These are phyloP conservation scores for Chionis minor DNA, from an alignment of 2,113 vertebrate species.

Conservation along the genomic window DNA sequence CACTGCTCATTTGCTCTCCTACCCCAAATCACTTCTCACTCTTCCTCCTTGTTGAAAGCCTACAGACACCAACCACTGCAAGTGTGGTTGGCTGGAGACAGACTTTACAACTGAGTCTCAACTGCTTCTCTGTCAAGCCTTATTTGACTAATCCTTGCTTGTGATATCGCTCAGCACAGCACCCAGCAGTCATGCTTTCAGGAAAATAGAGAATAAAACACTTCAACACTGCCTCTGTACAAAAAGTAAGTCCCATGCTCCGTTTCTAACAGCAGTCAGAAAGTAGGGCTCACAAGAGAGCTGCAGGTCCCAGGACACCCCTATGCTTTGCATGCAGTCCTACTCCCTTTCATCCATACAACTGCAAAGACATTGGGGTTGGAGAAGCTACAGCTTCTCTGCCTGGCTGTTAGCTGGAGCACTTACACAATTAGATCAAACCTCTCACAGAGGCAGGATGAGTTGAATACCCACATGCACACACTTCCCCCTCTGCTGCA, in stretches of 20 bases:
- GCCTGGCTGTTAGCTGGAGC: neutral
- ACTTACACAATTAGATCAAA: neutral
- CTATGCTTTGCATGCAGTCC: neutral
- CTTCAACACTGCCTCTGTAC: neutral
- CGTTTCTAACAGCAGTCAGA: neutral
- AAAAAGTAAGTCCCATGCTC: neutral
- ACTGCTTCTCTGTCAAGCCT: neutral
- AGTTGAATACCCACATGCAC: neutral
- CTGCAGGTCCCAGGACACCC: neutral
- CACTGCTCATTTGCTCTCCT: neutral
- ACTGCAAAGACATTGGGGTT: neutral
- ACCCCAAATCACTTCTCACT: neutral
- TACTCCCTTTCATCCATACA: neutral
- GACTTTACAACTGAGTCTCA: neutral
- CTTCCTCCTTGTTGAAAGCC: neutral
- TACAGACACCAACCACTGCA: neutral
- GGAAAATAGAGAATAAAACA: neutral
- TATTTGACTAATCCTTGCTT: neutral
- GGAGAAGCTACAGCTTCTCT: neutral
- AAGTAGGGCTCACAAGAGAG: neutral
- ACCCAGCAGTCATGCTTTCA: neutral
- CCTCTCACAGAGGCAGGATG: neutral
- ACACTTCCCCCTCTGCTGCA: neutral
- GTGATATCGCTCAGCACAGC: neutral
- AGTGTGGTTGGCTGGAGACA: neutral